Evolutionary conservation across 2,888 invertebrate species (phyloP).

Genomic region (Tridacna gigas): DNA sequence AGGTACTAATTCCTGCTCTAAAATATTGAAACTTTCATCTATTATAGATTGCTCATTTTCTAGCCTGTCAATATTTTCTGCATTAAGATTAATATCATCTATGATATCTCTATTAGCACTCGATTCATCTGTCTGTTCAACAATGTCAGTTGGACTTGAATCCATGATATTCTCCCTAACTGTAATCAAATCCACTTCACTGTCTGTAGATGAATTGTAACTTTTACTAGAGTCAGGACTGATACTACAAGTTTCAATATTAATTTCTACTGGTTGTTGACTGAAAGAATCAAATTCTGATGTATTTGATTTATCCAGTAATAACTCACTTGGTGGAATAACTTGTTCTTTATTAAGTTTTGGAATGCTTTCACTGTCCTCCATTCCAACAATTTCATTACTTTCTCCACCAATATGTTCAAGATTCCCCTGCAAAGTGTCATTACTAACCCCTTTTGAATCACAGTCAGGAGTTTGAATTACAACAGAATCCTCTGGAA

Average conservation of each 20-base stretch:
- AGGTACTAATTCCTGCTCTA: background rate
- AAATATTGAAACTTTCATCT: background rate
- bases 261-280: background rate
- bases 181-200: slow-evolving; percentile 59
- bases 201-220: slow-evolving; percentile 45
- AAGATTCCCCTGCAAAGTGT: too few species aligned
- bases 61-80: background rate
- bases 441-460: too few species aligned
- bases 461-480: too few species aligned
- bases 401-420: too few species aligned
- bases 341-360: too few species aligned
- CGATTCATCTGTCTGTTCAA: background rate
- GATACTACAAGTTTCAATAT: slow-evolving; percentile 43
- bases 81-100: background rate
- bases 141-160: slow-evolving; percentile 10
- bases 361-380: too few species aligned
- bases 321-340: slow-evolving; percentile 10
- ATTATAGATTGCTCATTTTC: background rate
- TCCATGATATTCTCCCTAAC: slow-evolving; percentile 49
- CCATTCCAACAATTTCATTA: too few species aligned
- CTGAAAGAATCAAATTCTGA: background rate
- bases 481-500: too few species aligned
- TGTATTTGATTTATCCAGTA: background rate
- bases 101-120: background rate
- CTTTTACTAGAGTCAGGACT: slow-evolving; percentile 59